phyloP scores from a whole-genome alignment of 2,113 vertebrate genomes.

The Aix galericulata region DNA sequence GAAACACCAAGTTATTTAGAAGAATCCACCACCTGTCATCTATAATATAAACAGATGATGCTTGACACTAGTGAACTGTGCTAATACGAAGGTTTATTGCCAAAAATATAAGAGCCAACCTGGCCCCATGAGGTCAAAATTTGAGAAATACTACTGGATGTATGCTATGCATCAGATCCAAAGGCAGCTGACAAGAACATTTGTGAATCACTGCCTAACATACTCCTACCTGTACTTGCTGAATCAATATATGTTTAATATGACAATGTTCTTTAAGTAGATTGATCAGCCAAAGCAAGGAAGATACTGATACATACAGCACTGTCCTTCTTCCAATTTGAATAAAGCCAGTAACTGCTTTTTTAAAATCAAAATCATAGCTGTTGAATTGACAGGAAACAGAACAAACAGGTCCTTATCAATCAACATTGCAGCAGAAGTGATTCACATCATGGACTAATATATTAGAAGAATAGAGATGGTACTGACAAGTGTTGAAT shows the following conservation, averaged over 20 bases:
- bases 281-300: background rate
- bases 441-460: background rate
- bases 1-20: background rate
- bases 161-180: slow-evolving; percentile 5
- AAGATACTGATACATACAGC: background rate
- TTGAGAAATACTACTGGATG: background rate
- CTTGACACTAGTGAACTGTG: background rate
- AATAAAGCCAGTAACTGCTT: background rate
- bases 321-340: background rate
- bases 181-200: background rate
- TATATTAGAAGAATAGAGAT: background rate
- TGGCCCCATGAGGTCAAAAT: background rate
- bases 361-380: slow-evolving; percentile 30
- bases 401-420: background rate
- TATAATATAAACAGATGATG: background rate
- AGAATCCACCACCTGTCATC: background rate
- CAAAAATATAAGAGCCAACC: background rate
- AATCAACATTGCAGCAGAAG: background rate
- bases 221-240: slow-evolving; percentile 10
- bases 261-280: background rate
- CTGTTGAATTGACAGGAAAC: background rate
- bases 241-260: background rate
- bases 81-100: background rate
- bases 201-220: slow-evolving; percentile 1
- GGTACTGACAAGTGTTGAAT: background rate